A percentile compares a stretch with the other conserved stretches of the same genome.
Evolutionary conservation across 2,797 vertebrate genomes (phyloP).

Genomic region (Sciurus carolinensis): DNA sequence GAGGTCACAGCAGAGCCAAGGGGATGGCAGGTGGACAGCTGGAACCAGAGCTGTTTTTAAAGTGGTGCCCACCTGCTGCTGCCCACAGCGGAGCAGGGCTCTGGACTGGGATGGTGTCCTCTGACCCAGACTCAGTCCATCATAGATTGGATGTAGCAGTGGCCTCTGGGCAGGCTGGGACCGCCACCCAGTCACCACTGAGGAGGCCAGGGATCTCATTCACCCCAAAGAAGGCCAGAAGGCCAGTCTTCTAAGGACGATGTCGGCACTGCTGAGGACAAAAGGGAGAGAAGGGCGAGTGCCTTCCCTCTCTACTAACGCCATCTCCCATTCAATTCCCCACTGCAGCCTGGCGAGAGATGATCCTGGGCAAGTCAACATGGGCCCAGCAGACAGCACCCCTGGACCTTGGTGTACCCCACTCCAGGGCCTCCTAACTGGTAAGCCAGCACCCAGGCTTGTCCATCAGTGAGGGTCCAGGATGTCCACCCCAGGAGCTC

Average conservation of each 20-base stretch:
- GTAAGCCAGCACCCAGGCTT: not conserved
- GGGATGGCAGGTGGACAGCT: not conserved
- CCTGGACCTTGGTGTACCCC: rapidly evolving
- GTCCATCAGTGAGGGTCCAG: not conserved
- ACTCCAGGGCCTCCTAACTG: not conserved
- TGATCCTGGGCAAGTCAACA: rapidly evolving
- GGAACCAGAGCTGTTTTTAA: not conserved
- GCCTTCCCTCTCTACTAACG: rapidly evolving
- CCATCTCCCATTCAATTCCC: not conserved
- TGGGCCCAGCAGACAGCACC: rapidly evolving
- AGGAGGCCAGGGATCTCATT: not conserved
- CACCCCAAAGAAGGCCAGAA: not conserved
- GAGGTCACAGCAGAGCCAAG: not conserved
- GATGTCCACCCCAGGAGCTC: too few species aligned
- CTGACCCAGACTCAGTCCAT: not conserved
- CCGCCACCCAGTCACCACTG: not conserved
- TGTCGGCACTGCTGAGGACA: too few species aligned
- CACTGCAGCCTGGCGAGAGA: not conserved
- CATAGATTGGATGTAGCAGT: rapidly evolving
- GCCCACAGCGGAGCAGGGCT: not conserved
- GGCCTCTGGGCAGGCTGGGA: not conserved
- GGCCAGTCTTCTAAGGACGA: not conserved
- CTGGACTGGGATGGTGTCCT: not conserved
- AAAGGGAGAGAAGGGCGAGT: not conserved
- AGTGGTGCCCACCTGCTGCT: too few species aligned